Evolutionary conservation across 2,113 vertebrate species (phyloP).

Genomic region (Ochotona princeps): DNA sequence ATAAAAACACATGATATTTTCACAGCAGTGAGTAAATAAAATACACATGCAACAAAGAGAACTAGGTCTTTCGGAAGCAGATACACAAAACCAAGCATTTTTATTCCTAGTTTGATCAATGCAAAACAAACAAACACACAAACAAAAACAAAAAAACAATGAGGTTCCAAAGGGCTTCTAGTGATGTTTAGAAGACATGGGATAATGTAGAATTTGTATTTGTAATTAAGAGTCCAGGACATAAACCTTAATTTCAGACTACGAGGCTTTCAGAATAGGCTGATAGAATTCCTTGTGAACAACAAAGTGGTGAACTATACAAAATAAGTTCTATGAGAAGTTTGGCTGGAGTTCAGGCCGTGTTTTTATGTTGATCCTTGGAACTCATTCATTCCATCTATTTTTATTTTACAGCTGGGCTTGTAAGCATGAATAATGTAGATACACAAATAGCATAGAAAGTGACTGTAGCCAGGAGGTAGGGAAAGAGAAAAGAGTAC

Average conservation of each 20-base stretch:
- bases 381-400: conserved; percentile 78
- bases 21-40: neutral
- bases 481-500: conserved; percentile 63
- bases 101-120: neutral
- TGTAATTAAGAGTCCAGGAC: conserved; percentile 49
- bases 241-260: conserved; percentile 53
- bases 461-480: conserved; percentile 78
- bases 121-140: too few species aligned
- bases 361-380: conserved; percentile 81
- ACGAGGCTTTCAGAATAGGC: conserved; percentile 48
- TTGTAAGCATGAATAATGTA: conserved; percentile 82
- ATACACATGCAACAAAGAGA: neutral
- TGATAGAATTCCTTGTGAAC: conserved; percentile 57
- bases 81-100: neutral
- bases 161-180: neutral
- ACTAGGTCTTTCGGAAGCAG: conserved; percentile 37
- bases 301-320: conserved; percentile 39
- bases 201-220: neutral
- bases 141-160: neutral
- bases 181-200: neutral
- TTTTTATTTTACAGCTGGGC: conserved; percentile 83
- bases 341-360: conserved; percentile 73
- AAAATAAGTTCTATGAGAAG: conserved; percentile 62
- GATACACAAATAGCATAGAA: conserved; percentile 75
- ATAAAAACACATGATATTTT: neutral